These are phyloP conservation scores for Aphidoletes aphidimyza DNA, from an alignment of 2,888 invertebrate species.

Conservation along the genomic window DNA sequence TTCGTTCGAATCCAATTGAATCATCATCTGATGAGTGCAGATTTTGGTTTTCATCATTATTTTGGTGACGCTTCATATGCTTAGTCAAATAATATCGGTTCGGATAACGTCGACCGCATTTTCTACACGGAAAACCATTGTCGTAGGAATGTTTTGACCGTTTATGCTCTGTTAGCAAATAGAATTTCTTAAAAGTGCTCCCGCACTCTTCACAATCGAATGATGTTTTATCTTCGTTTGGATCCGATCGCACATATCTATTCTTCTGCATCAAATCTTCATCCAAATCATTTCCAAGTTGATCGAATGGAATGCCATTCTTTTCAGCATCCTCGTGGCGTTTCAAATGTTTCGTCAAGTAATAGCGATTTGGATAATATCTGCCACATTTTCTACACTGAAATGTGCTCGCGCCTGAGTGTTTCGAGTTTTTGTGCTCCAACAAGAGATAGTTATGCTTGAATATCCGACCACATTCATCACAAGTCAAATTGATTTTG, in stretches of 20 bases:
- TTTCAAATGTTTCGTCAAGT: background rate
- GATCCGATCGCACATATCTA: background rate
- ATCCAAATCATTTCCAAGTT: background rate
- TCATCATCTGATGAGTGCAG: background rate
- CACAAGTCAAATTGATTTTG: background rate
- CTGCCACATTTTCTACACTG: background rate
- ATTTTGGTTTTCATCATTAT: background rate
- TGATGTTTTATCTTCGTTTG: background rate
- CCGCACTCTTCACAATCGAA: background rate
- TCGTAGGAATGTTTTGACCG: background rate
- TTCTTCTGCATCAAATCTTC: background rate
- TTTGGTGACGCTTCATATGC: background rate
- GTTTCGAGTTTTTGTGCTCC: background rate
- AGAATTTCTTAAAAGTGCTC: background rate
- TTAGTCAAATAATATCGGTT: background rate
- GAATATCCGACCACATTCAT: background rate
- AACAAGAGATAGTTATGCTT: background rate
- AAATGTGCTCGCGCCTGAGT: background rate
- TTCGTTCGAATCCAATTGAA: background rate
- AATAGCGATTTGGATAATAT: conserved; percentile 3
- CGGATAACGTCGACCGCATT: background rate
- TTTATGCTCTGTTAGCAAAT: background rate
- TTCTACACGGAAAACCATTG: background rate
- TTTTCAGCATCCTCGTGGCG: background rate
- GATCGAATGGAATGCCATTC: background rate